These are phyloP conservation scores for Palythoa grandiflora DNA, from an alignment of 92 coral and sea anemone species.

Conservation along the genomic window DNA sequence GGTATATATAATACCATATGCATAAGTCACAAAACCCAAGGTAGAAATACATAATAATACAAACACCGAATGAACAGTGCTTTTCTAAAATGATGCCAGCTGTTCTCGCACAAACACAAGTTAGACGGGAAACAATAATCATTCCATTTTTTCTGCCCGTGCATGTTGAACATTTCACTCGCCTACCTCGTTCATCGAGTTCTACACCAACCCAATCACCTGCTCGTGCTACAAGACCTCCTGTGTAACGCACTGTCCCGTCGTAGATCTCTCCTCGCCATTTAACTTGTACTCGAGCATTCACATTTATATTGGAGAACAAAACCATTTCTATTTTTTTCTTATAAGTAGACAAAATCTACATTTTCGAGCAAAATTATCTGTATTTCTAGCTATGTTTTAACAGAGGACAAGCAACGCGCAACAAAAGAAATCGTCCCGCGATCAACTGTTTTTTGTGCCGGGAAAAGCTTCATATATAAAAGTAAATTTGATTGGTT, in stretches of 20 bases:
- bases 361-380: neutral
- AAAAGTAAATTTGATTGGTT: slow-evolving; percentile 3
- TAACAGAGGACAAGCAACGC: neutral
- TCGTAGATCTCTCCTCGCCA: slow-evolving; percentile 85
- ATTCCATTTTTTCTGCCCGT: neutral
- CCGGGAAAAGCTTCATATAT: neutral
- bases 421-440: neutral
- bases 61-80: no score
- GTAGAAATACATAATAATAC: no score
- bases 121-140: no score
- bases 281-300: slow-evolving; percentile 89
- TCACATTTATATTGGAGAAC: slow-evolving; percentile 86
- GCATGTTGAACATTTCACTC: neutral
- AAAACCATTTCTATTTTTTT: slow-evolving; percentile 72
- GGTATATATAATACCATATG: no score
- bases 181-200: slow-evolving; percentile 86
- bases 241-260: slow-evolving; percentile 92
- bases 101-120: neutral
- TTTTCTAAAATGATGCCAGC: neutral
- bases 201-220: slow-evolving; percentile 99
- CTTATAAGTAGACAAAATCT: neutral
- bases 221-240: slow-evolving; percentile 80
- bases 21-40: no score
- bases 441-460: neutral
- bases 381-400: neutral